These are phyloP conservation scores for Megaceryle alcyon DNA, from an alignment of 2,797 vertebrate species.

Conservation along the genomic window DNA sequence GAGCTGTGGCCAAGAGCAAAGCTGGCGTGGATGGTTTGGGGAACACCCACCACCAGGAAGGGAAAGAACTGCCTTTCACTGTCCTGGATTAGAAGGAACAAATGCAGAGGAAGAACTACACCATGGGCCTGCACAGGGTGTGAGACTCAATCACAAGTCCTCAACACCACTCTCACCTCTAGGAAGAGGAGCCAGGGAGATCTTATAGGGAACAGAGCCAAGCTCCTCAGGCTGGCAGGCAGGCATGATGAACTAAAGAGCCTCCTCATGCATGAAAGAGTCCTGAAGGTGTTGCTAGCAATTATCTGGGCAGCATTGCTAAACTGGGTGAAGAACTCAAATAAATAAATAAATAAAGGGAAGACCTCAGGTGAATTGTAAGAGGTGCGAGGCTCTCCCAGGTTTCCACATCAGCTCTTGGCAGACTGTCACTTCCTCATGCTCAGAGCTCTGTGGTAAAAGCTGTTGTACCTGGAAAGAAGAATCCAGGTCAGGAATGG, in stretches of 20 bases:
- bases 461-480: not conserved
- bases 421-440: not conserved
- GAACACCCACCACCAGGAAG: slow-evolving; percentile 8
- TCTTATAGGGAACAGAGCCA: not conserved
- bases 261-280: not conserved
- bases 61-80: not conserved
- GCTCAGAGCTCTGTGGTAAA: not conserved
- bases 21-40: not conserved
- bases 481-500: slow-evolving; percentile 10
- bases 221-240: not conserved
- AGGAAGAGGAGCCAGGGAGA: not conserved
- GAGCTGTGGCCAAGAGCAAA: not conserved
- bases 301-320: not conserved
- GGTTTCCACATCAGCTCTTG: not conserved
- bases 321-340: not conserved
- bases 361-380: not conserved
- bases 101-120: not conserved
- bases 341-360: not conserved
- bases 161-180: not conserved
- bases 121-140: accelerated
- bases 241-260: not conserved
- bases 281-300: not conserved
- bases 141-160: not conserved
- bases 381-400: not conserved
- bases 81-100: not conserved